phyloP scores from a whole-genome alignment of 2,113 vertebrate genomes.

The Psophia crepitans region DNA sequence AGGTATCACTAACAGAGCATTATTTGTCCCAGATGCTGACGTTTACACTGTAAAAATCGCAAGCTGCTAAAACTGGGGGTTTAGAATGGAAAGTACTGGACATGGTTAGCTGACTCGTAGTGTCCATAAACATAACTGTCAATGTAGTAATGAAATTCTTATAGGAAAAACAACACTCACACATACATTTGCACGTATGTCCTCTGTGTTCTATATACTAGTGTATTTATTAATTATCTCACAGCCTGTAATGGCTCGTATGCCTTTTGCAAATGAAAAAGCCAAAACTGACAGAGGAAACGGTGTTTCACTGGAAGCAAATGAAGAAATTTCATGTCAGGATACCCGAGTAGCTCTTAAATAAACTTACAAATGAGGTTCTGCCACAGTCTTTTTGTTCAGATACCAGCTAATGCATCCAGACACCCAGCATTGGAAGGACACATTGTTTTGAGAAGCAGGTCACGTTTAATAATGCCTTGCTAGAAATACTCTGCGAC shows the following conservation, averaged over 20 bases:
- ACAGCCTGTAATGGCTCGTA: background rate
- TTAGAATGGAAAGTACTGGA: background rate
- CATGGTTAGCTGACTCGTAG: background rate
- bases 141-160: background rate
- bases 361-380: background rate
- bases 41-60: background rate
- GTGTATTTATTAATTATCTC: background rate
- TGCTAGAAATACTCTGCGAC: background rate
- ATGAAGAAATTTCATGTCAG: background rate
- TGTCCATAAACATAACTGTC: background rate
- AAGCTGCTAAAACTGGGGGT: background rate
- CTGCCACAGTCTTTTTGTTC: background rate
- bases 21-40: background rate
- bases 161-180: background rate
- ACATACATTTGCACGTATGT: background rate
- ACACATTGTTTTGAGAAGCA: background rate
- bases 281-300: background rate
- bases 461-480: slow-evolving; percentile 46
- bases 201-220: background rate
- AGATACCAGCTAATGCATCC: background rate
- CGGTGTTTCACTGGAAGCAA: background rate
- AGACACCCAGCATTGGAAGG: background rate
- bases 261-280: background rate
- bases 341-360: background rate
- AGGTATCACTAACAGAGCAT: background rate